A percentile compares a stretch with the other conserved stretches of the same genome.
Evolutionary conservation across 2,888 invertebrate genomes (phyloP).

Genomic region (Margaritifera margaritifera): DNA sequence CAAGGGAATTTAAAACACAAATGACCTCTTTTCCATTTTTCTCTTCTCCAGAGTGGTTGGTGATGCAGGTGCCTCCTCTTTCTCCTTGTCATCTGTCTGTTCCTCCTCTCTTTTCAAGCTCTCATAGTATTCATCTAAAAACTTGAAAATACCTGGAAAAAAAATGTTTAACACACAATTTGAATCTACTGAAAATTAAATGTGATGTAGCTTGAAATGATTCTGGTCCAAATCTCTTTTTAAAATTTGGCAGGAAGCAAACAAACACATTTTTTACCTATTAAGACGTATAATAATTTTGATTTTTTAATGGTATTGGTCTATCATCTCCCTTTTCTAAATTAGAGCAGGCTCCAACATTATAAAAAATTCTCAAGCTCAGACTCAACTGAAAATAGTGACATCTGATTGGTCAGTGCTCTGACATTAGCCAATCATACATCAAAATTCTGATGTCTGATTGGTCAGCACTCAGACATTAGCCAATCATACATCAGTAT

Average conservation of each 20-base stretch:
- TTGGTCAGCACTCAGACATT: too few species aligned
- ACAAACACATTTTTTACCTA: not conserved
- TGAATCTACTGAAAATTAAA: not conserved
- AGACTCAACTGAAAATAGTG: too few species aligned
- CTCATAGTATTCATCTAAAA: conserved; percentile 64
- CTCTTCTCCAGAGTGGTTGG: conserved; percentile 20
- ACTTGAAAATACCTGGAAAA: conserved; percentile 59
- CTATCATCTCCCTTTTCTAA: too few species aligned
- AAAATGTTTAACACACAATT: not conserved
- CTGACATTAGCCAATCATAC: too few species aligned
- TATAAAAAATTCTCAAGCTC: too few species aligned
- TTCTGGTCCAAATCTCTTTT: not conserved
- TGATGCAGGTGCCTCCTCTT: conserved; percentile 15
- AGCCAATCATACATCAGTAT: too few species aligned
- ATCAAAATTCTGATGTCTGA: too few species aligned
- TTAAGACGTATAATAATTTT: too few species aligned
- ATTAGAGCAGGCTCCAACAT: too few species aligned
- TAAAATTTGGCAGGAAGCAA: not conserved
- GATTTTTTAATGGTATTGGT: too few species aligned
- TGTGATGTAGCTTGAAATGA: not conserved
- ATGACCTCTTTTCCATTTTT: conserved; percentile 35
- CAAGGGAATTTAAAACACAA: not conserved
- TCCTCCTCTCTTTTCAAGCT: conserved; percentile 49
- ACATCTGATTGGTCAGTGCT: too few species aligned
- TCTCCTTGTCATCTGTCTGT: conserved; percentile 12